phyloP scores from a whole-genome alignment of 2,797 vertebrate genomes.

The Clarias fuscus region DNA sequence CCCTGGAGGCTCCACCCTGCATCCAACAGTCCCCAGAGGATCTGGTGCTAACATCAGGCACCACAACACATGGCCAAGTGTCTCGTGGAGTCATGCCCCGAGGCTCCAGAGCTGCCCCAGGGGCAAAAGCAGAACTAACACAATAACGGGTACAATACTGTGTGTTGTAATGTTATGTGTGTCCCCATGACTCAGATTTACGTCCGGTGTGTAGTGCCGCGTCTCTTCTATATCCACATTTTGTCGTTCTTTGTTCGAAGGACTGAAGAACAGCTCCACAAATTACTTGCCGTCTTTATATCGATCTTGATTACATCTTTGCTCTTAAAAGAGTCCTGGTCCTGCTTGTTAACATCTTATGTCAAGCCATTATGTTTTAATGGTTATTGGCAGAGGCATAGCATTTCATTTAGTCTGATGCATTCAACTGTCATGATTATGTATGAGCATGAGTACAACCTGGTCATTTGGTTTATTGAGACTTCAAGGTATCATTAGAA shows the following conservation, averaged over 20 bases:
- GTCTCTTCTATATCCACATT: neutral
- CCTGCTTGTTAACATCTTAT: constrained; percentile 39
- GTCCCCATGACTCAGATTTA: neutral
- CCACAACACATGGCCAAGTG: too few species aligned
- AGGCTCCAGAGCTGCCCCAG: too few species aligned
- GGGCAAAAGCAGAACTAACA: too few species aligned
- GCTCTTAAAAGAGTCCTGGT: constrained; percentile 30
- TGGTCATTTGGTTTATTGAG: constrained; percentile 22
- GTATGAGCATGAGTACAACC: constrained; percentile 36
- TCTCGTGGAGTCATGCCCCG: too few species aligned
- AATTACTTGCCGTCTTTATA: constrained; percentile 25
- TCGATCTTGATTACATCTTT: constrained; percentile 41
- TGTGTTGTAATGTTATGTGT: neutral
- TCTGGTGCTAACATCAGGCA: too few species aligned
- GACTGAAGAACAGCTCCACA: constrained; percentile 7
- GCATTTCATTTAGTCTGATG: constrained; percentile 38
- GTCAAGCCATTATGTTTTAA: constrained; percentile 39
- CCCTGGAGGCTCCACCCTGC: too few species aligned
- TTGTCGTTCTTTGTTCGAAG: neutral
- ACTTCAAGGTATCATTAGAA: constrained; percentile 19
- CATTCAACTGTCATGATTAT: constrained; percentile 34
- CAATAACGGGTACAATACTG: too few species aligned
- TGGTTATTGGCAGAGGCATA: constrained; percentile 49
- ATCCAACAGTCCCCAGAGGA: too few species aligned
- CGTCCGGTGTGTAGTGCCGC: neutral